phyloP scores from a whole-genome alignment of 1,140 invertebrate species.

The Calephelis nemesis region DNA sequence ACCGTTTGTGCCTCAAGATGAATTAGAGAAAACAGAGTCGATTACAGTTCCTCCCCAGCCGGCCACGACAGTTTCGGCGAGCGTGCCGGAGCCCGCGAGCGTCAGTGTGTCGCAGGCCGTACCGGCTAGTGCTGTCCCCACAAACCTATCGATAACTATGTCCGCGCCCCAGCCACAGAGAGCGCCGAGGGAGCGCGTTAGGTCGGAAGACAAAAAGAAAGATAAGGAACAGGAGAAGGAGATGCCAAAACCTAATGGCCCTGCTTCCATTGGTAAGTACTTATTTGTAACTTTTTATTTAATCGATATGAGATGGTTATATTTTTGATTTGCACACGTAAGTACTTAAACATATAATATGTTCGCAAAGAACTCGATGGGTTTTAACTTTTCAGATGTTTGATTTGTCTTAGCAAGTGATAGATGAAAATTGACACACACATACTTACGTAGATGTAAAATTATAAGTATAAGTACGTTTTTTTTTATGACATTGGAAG shows the following conservation, averaged over 20 bases:
- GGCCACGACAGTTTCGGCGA: conserved; percentile 5
- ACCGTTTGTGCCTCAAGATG: conserved; percentile 56
- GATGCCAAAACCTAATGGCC: conserved; percentile 47
- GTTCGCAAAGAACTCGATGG: too few species aligned
- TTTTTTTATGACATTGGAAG: too few species aligned
- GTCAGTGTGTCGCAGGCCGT: conserved; percentile 2
- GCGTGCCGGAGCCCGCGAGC: conserved; percentile 8
- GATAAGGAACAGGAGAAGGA: conserved; percentile 39
- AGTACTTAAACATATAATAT: too few species aligned
- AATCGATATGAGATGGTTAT: too few species aligned
- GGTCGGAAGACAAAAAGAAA: conserved; percentile 51
- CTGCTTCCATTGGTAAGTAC: conserved; percentile 39
- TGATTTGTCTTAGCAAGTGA: too few species aligned
- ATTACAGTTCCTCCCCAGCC: conserved; percentile 26
- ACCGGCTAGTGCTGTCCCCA: conserved; percentile 5
- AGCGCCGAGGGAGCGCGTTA: conserved; percentile 45
- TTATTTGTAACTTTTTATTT: conserved; percentile 5
- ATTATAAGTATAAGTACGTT: too few species aligned
- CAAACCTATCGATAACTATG: conserved; percentile 15
- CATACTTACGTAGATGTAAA: too few species aligned
- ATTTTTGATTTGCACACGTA: too few species aligned
- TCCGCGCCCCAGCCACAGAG: conserved; percentile 50
- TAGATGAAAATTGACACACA: too few species aligned
- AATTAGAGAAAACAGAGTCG: conserved; percentile 34
- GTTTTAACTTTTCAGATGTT: too few species aligned